A percentile compares a stretch with the other conserved stretches of the same genome.
phyloP scores from a whole-genome alignment of 2,797 vertebrate species.

The Channa striata region DNA sequence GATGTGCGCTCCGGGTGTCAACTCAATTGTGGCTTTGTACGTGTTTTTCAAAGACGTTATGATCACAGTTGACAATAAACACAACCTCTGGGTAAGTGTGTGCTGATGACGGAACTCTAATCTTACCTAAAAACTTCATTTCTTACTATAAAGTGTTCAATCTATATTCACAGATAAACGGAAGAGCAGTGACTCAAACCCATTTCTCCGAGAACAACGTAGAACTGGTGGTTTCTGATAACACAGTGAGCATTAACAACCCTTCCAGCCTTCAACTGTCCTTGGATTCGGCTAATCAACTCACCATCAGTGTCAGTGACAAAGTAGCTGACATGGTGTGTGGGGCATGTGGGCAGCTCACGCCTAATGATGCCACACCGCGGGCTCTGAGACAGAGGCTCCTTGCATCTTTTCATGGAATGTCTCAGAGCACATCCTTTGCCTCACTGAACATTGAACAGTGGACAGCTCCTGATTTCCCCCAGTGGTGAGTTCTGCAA shows the following conservation, averaged over 20 bases:
- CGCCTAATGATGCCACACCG: background rate
- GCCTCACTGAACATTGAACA: constrained; percentile 50
- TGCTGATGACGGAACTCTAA: background rate
- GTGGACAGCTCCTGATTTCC: constrained; percentile 75
- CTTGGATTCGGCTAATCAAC: constrained; percentile 34
- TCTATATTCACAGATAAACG: constrained; percentile 57
- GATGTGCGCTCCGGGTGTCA: constrained; percentile 55
- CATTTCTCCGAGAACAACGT: constrained; percentile 33
- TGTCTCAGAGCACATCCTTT: background rate
- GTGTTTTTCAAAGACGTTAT: constrained; percentile 50
- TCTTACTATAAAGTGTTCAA: constrained; percentile 5
- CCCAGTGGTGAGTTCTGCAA: constrained; percentile 66
- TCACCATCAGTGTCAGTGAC: constrained; percentile 32
- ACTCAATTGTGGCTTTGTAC: constrained; percentile 45
- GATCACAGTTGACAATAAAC: constrained; percentile 40
- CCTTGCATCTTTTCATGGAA: background rate
- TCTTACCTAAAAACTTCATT: background rate
- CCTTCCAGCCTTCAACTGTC: constrained; percentile 37
- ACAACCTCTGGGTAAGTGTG: constrained; percentile 58
- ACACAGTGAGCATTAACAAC: constrained; percentile 34
- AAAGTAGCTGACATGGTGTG: constrained; percentile 38
- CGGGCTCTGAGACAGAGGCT: background rate
- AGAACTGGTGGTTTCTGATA: constrained; percentile 29
- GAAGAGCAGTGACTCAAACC: constrained; percentile 32
- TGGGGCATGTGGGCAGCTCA: constrained; percentile 40